Base-by-base conservation (phyloP, 2,888 invertebrate species). In the Branchellion lobata region DNA sequence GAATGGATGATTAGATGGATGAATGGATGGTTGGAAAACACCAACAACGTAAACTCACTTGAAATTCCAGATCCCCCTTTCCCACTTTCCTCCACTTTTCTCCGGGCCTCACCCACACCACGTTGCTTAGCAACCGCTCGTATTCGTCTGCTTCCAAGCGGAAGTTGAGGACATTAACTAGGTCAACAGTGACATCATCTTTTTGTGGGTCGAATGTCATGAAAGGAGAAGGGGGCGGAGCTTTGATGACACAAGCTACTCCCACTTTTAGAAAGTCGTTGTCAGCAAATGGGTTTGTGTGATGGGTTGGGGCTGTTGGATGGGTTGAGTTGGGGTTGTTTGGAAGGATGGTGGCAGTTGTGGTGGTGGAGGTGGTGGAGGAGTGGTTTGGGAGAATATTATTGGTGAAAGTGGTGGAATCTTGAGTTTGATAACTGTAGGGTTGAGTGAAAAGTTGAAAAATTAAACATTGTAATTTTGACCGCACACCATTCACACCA, bases 41-140 rank as follows among this genome's bases (percentile, higher is more conserved):
- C 8, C 14, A 40, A 14, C 40, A 40, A 40, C 5, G 14, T 40
- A 8, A 40, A 40, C 8, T 40, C 5, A 40, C 40, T 14, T 40
- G 40, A 40, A 40, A 40, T 14, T 40, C 40, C 40, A 40, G 14
- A 40, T 40, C 40, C 14, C 40, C 8, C 40, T 5, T 40, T 40
- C 40, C 40, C 14, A 8, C 14, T 40, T 40, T 14, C 40, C 14
- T 5, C 40, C 40, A 40, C 40, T 14, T 40, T 40, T 14, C 14
- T 40, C 40, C 40, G 14, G 75, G 57, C 57, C 27, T 75, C 51
- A 75, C 14, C 18, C 29, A 40, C 18, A 75, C 1, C 36, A 75
- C 75, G 75, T 75, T 51, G 11, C 57, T 53, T 27, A 75, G 14
- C 29, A 75, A 33, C 24, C 51, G 51, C n/a, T 75, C 75, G 75